Conservation (phyloP, 2,113 vertebrate species). For the Semnopithecus entellus region DNA sequence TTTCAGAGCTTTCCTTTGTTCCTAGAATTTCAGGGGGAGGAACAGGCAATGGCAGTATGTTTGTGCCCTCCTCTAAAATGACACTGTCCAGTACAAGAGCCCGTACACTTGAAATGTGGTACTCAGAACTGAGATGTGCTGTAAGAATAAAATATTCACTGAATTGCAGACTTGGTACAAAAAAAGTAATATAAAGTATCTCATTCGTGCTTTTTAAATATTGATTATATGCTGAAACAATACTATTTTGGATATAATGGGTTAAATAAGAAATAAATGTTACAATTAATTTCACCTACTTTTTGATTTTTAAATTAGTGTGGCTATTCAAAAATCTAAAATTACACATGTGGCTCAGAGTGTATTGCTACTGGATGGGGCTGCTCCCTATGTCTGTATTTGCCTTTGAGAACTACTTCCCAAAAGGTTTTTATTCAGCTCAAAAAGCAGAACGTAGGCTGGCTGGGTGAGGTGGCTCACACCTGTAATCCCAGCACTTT, state of each 20-base stretch:
- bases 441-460: neutral
- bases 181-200: neutral
- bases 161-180: neutral
- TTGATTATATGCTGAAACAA: neutral
- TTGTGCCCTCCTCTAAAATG: no score
- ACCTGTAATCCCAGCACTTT: no score
- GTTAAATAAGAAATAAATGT: neutral
- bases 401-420: neutral
- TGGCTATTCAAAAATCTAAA: neutral
- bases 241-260: neutral
- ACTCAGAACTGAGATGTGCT: neutral
- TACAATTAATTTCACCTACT: neutral
- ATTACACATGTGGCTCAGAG: neutral
- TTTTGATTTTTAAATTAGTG: neutral
- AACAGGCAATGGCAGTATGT: neutral
- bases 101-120: neutral
- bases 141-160: neutral
- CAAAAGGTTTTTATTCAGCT: neutral
- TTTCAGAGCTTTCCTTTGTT: neutral
- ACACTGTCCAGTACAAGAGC: neutral
- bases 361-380: neutral
- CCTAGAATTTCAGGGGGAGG: neutral
- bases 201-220: neutral
- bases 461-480: no score
- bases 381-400: neutral